These are phyloP conservation scores for Sebastes alutus DNA, from an alignment of 2,797 vertebrate species.

Conservation along the genomic window DNA sequence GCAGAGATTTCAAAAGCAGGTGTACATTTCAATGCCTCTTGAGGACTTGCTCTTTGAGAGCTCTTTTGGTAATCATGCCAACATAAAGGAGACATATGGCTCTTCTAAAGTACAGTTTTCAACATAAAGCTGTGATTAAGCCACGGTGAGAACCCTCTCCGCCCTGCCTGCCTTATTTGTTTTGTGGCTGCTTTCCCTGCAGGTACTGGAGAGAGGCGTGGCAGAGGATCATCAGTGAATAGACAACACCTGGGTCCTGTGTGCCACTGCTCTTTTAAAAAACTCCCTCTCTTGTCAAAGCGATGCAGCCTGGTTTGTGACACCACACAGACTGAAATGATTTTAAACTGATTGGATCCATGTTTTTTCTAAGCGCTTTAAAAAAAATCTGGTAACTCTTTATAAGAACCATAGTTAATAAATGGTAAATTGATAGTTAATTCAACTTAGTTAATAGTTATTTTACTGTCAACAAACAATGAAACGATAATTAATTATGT, in stretches of 20 bases:
- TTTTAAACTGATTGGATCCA: not conserved
- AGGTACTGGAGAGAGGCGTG: not conserved
- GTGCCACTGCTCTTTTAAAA: no score
- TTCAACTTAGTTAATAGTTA: no score
- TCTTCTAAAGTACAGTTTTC: not conserved
- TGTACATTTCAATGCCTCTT: not conserved
- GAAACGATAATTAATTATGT: no score
- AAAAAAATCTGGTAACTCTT: not conserved
- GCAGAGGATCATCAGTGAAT: not conserved
- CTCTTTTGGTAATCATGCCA: not conserved
- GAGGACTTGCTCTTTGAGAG: not conserved
- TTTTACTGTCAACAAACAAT: no score
- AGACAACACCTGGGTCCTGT: no score
- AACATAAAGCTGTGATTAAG: no score
- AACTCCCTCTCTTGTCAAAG: no score
- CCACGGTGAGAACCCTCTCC: no score
- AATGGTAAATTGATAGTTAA: no score
- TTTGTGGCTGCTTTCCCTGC: not conserved
- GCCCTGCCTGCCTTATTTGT: fast-evolving
- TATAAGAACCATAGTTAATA: no score
- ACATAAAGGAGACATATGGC: not conserved
- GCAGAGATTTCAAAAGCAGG: not conserved
- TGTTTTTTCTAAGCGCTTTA: not conserved
- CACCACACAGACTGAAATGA: not conserved
- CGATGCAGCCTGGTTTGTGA: no score